These are phyloP conservation scores for Stratiomys singularior DNA, from an alignment of 2,888 invertebrate species.

Conservation along the genomic window DNA sequence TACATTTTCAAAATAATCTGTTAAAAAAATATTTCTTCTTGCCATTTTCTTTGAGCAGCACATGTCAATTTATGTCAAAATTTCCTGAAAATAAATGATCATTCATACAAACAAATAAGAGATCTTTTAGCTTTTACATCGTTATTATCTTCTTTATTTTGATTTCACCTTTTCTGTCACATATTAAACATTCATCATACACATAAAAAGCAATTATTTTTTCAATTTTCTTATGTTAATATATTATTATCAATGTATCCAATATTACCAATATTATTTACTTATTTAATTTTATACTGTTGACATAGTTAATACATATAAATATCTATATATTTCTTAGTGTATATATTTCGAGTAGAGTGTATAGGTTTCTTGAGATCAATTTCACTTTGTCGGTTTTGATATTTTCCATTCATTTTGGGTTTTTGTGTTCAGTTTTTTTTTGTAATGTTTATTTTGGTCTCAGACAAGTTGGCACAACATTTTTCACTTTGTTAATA, in stretches of 20 bases:
- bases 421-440: neutral
- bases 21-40: too few species aligned
- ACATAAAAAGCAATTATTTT: slow-evolving; percentile 25
- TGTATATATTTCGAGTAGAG: slow-evolving; percentile 10
- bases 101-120: neutral
- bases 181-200: slow-evolving; percentile 36
- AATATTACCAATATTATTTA: neutral
- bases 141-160: slow-evolving; percentile 3
- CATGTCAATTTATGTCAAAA: too few species aligned
- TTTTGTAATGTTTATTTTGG: slow-evolving; percentile 18
- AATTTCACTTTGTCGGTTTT: neutral
- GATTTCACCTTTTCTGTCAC: slow-evolving; percentile 1
- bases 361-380: slow-evolving; percentile 26
- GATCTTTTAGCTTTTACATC: neutral
- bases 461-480: slow-evolving; percentile 40
- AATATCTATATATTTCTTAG: slow-evolving; percentile 9
- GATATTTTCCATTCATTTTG: neutral
- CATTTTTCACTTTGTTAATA: slow-evolving; percentile 2
- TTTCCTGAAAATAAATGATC: neutral
- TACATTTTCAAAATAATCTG: too few species aligned
- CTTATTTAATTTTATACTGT: slow-evolving; percentile 15
- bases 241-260: slow-evolving; percentile 24
- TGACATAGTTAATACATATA: neutral
- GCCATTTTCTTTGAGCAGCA: too few species aligned
- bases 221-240: neutral